A percentile compares a stretch with the other conserved stretches of the same genome.
These are phyloP conservation scores for Neocrepidodera transversa DNA, from an alignment of 2,888 invertebrate genomes.

Conservation along the genomic window DNA sequence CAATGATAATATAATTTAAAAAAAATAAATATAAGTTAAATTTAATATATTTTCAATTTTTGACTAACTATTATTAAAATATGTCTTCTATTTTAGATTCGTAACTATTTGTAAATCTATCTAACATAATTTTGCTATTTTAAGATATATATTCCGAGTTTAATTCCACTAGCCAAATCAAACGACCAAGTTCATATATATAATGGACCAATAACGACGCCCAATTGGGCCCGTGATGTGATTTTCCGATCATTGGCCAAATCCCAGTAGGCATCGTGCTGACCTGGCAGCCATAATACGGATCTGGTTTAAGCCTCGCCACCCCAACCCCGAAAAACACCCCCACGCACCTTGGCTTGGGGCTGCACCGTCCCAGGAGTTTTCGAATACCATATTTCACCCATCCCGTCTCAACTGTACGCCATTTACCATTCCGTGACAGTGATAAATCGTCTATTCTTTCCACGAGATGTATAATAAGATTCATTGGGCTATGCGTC, in stretches of 20 bases:
- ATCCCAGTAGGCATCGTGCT: conserved; percentile 50
- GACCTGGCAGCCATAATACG: conserved; percentile 55
- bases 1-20: too few relatives aligned
- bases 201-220: conserved; percentile 28
- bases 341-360: conserved; percentile 43
- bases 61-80: too few relatives aligned
- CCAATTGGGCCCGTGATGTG: conserved; percentile 33
- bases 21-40: too few relatives aligned
- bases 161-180: conserved; percentile 2
- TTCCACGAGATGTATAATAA: conserved; percentile 43
- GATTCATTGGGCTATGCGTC: conserved; percentile 38
- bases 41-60: too few relatives aligned
- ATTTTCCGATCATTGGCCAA: conserved; percentile 38
- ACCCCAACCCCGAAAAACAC: conserved; percentile 40
- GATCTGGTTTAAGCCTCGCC: conserved; percentile 47
- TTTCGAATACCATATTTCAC: conserved; percentile 47
- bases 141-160: too few relatives aligned
- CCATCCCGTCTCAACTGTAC: conserved; percentile 42
- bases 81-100: too few relatives aligned
- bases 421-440: conserved; percentile 45
- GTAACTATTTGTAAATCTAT: too few relatives aligned
- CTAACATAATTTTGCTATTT: too few relatives aligned
- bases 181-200: background rate
- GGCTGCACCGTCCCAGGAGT: conserved; percentile 47
- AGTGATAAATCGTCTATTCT: conserved; percentile 49